Evolutionary conservation across 2,797 vertebrate genomes (phyloP).

Genomic region (Anas flavirostris): DNA sequence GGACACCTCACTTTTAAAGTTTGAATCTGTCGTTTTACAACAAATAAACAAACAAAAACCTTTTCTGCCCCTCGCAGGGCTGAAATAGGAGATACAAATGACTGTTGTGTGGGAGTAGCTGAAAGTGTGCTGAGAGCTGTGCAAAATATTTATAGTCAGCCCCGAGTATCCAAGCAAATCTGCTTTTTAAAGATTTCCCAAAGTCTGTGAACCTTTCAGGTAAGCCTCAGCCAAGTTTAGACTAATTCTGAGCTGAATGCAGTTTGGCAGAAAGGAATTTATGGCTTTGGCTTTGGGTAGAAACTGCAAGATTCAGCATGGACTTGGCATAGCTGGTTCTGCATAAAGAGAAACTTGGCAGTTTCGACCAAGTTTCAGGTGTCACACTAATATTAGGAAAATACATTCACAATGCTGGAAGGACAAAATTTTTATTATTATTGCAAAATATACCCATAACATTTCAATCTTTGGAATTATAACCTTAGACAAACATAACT

Average conservation of each 20-base stretch:
- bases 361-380: neutral
- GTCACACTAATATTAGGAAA: neutral
- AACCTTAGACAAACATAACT: neutral
- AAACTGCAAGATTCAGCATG: constrained; percentile 18
- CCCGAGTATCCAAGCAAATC: neutral
- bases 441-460: neutral
- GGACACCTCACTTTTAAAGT: neutral
- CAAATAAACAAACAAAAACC: neutral
- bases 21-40: neutral
- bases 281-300: constrained; percentile 16
- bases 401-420: neutral
- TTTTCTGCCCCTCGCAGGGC: neutral
- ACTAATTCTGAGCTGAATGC: neutral
- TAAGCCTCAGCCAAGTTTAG: constrained; percentile 28
- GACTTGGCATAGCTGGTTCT: neutral
- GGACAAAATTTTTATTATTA: neutral
- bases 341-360: neutral
- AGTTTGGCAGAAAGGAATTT: constrained; percentile 29
- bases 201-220: constrained; percentile 10
- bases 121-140: neutral
- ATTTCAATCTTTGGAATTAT: neutral
- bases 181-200: constrained; percentile 14
- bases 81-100: neutral
- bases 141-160: constrained; percentile 29
- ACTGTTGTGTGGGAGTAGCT: constrained; percentile 1